Evolutionary conservation across 2,113 vertebrate species (phyloP).

Genomic region (Xenus cinereus): DNA sequence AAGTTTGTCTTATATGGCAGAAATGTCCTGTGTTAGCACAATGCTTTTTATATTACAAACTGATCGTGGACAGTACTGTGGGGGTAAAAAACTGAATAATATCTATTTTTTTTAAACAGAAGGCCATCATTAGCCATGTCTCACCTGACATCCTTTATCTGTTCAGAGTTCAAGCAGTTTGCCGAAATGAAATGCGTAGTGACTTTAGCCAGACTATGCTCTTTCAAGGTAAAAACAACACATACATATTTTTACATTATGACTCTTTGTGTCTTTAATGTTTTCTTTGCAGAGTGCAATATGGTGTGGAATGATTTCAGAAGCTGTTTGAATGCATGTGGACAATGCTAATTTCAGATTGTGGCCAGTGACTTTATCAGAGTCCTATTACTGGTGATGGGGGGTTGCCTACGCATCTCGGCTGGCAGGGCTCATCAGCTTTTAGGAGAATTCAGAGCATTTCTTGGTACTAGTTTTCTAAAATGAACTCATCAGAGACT

Average conservation of each 20-base stretch:
- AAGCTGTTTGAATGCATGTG: background rate
- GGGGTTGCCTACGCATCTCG: background rate
- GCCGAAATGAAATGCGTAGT: conserved; percentile 94
- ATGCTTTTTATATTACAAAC: conserved; percentile 56
- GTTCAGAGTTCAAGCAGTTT: conserved; percentile 94
- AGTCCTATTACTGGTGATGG: background rate
- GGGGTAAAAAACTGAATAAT: conserved; percentile 74
- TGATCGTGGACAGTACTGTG: conserved; percentile 60
- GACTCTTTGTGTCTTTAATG: background rate
- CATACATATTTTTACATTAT: background rate
- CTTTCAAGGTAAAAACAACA: conserved; percentile 85
- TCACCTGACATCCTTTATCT: conserved; percentile 94
- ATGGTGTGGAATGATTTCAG: background rate
- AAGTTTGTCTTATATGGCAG: background rate
- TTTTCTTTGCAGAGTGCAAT: background rate
- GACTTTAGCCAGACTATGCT: conserved; percentile 99
- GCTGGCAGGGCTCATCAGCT: background rate
- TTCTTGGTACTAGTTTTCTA: background rate
- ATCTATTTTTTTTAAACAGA: conserved; percentile 83
- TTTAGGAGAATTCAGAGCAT: background rate
- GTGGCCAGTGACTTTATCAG: background rate
- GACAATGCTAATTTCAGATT: background rate
- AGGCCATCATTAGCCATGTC: conserved; percentile 91
- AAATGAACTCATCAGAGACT: background rate
- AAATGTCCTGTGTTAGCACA: conserved; percentile 47